Evolutionary conservation across 1,140 invertebrate genomes (phyloP).

Genomic region (Heliconius hewitsoni): DNA sequence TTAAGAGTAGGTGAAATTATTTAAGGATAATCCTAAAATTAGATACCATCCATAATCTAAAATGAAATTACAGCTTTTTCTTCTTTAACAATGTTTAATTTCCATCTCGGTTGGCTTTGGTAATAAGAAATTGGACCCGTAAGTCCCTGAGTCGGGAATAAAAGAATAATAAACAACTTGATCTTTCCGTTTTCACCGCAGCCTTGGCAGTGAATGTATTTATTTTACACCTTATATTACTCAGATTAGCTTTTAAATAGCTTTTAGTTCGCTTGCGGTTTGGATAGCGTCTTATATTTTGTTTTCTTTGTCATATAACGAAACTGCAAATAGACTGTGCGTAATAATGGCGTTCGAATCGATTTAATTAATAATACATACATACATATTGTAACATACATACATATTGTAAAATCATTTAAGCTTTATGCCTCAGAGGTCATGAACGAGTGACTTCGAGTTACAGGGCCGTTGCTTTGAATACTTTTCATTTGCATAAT

Average conservation of each 20-base stretch:
- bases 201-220: slow-evolving; percentile 45
- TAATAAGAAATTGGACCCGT: slow-evolving; percentile 29
- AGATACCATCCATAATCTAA: background rate
- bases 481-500: slow-evolving; percentile 41
- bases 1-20: slow-evolving; percentile 35
- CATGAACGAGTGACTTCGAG: slow-evolving; percentile 35
- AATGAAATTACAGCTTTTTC: background rate
- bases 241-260: slow-evolving; percentile 29
- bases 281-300: slow-evolving; percentile 13
- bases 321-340: background rate
- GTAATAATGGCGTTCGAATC: background rate
- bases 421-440: slow-evolving; percentile 21
- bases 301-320: background rate
- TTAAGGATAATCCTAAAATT: slow-evolving; percentile 29
- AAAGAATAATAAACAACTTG: slow-evolving; percentile 43
- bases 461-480: slow-evolving; percentile 21
- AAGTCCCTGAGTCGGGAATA: slow-evolving; percentile 12
- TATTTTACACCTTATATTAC: slow-evolving; percentile 36
- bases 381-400: background rate
- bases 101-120: background rate
- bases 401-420: background rate
- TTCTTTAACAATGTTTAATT: background rate
- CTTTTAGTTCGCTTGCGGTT: slow-evolving; percentile 31
- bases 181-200: slow-evolving; percentile 41
- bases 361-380: background rate